phyloP scores from a whole-genome alignment of 2,888 invertebrate species.

The Cheiracanthium punctorium region DNA sequence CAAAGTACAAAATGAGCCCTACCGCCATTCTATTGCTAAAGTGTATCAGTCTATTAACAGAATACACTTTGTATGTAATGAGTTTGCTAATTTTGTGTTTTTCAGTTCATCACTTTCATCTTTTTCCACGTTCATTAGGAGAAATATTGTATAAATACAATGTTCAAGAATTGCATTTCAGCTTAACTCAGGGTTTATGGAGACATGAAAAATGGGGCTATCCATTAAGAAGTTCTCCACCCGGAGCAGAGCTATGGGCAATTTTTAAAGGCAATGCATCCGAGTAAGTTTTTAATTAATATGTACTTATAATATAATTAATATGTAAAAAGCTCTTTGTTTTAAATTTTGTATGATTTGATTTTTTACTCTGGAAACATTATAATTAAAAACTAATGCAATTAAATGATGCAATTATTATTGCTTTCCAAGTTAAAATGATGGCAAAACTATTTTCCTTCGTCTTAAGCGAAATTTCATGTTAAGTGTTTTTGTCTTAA shows the following conservation, averaged over 20 bases:
- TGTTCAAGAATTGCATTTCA: constrained; percentile 92
- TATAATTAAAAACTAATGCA: no score
- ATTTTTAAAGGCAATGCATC: constrained; percentile 84
- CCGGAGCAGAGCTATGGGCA: constrained; percentile 94
- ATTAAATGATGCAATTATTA: no score
- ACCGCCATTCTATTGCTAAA: no score
- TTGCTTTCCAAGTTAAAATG: no score
- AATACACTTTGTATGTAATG: constrained; percentile 39
- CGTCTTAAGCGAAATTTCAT: no score
- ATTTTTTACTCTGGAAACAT: background rate
- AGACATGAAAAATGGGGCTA: constrained; percentile 95
- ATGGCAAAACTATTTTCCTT: no score
- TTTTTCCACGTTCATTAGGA: constrained; percentile 91
- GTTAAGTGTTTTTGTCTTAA: no score
- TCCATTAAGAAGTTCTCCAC: constrained; percentile 90
- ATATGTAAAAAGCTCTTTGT: no score
- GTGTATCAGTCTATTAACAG: no score
- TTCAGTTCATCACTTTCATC: constrained; percentile 86
- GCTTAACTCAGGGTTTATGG: constrained; percentile 96
- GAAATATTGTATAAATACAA: constrained; percentile 88
- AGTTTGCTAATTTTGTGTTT: constrained; percentile 74
- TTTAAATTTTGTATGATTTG: background rate
- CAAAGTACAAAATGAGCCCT: no score
- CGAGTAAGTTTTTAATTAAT: constrained; percentile 57
- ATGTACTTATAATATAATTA: no score